phyloP scores from a whole-genome alignment of 2,888 invertebrate species.

The Baronia brevicornis region DNA sequence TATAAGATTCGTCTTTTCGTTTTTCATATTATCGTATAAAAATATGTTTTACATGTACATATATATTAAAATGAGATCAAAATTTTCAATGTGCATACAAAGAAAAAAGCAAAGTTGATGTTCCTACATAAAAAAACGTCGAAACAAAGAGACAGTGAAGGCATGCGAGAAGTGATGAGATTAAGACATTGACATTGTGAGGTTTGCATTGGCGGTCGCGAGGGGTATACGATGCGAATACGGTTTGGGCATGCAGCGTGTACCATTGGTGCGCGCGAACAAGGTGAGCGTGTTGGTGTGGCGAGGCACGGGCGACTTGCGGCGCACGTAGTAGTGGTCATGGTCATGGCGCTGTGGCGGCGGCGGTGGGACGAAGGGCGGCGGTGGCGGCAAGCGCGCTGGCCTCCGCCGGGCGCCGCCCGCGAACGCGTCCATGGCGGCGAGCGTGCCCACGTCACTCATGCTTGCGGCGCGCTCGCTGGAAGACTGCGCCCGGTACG shows the following conservation, averaged over 20 bases:
- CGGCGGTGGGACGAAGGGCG: constrained; percentile 67
- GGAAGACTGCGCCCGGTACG: constrained; percentile 59
- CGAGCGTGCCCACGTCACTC: constrained; percentile 74
- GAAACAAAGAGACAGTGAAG: not conserved
- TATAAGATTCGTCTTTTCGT: no score
- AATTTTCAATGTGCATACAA: no score
- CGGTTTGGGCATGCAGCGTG: constrained; percentile 26
- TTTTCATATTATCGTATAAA: no score
- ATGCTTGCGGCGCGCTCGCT: constrained; percentile 70
- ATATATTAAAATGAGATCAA: no score
- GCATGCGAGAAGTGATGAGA: constrained; percentile 27
- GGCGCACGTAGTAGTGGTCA: constrained; percentile 69
- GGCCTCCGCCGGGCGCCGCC: constrained; percentile 70
- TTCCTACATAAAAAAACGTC: no score
- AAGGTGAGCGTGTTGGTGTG: constrained; percentile 62
- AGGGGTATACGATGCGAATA: constrained; percentile 16
- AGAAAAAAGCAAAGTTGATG: no score
- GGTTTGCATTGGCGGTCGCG: constrained; percentile 24
- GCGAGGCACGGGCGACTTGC: constrained; percentile 66
- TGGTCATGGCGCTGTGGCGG: constrained; percentile 67
- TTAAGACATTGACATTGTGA: constrained; percentile 56
- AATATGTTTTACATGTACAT: no score
- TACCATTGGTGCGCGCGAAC: constrained; percentile 67
- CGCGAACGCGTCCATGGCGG: constrained; percentile 72
- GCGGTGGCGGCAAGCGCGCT: constrained; percentile 66